Percentiles rank a stretch among this genome's conserved stretches.
phyloP scores from a whole-genome alignment of 2,888 invertebrate species.

The Lymantria monacha region DNA sequence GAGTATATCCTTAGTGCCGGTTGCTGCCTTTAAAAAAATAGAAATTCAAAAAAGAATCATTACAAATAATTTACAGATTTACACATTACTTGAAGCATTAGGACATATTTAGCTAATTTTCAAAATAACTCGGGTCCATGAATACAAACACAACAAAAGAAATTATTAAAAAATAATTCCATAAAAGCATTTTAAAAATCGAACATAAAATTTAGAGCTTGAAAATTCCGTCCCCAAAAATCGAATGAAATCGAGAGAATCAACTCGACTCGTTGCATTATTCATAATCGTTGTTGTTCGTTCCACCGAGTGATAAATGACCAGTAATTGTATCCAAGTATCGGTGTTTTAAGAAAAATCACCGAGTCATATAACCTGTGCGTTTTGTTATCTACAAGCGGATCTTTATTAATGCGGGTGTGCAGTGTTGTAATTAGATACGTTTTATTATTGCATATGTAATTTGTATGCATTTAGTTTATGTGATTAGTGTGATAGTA shows the following conservation, averaged over 20 bases:
- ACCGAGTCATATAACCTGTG: slow-evolving; percentile 40
- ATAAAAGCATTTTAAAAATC: too few species aligned
- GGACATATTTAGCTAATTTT: too few species aligned
- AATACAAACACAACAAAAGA: too few species aligned
- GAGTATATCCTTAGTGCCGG: too few species aligned
- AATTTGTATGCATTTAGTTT: not conserved
- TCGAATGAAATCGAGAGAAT: slow-evolving; percentile 13
- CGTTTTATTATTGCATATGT: slow-evolving; percentile 12
- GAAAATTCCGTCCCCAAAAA: slow-evolving; percentile 8
- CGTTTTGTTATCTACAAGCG: slow-evolving; percentile 23
- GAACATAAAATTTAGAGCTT: too few species aligned
- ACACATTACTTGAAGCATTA: too few species aligned
- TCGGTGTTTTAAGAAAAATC: slow-evolving; percentile 61
- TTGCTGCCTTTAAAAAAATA: too few species aligned
- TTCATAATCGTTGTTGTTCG: slow-evolving; percentile 34
- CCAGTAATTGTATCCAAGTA: slow-evolving; percentile 63
- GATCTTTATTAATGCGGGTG: slow-evolving; percentile 27
- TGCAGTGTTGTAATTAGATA: slow-evolving; percentile 32
- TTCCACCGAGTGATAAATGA: slow-evolving; percentile 55
- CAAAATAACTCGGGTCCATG: too few species aligned
- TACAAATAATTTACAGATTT: too few species aligned
- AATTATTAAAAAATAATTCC: too few species aligned
- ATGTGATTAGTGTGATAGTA: slow-evolving; percentile 5
- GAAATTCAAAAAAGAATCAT: too few species aligned
- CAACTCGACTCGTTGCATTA: slow-evolving; percentile 31